phyloP scores from a whole-genome alignment of 2,888 invertebrate genomes.

The Eulithis prunata region DNA sequence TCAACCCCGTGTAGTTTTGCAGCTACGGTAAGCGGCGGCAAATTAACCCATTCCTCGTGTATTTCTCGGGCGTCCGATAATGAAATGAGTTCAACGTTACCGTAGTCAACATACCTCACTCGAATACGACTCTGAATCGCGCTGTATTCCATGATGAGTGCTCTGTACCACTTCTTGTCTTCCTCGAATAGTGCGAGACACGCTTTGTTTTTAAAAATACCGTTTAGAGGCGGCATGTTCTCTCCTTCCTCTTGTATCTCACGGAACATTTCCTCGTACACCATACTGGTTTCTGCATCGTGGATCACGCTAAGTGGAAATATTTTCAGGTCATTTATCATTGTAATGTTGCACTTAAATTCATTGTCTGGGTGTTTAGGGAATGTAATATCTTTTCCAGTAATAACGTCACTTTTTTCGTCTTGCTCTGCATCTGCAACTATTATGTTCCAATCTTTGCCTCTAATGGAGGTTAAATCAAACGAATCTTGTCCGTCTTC shows the following conservation, averaged over 20 bases:
- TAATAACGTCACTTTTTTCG: conserved; percentile 49
- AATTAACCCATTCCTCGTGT: conserved; percentile 71
- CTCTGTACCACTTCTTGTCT: conserved; percentile 90
- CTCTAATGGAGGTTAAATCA: conserved; percentile 49
- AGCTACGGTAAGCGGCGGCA: conserved; percentile 81
- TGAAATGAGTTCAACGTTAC: conserved; percentile 85
- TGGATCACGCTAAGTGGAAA: conserved; percentile 68
- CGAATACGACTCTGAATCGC: conserved; percentile 72
- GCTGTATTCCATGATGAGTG: conserved; percentile 82
- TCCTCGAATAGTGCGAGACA: conserved; percentile 86
- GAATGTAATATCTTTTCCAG: conserved; percentile 53
- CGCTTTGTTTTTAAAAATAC: conserved; percentile 77
- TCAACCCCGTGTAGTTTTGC: conserved; percentile 73
- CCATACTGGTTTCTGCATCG: conserved; percentile 64
- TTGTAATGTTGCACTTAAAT: conserved; percentile 64
- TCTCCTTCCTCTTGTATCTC: conserved; percentile 77
- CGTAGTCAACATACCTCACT: conserved; percentile 90
- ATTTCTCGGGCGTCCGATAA: conserved; percentile 77
- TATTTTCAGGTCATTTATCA: conserved; percentile 60
- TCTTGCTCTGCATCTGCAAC: conserved; percentile 62
- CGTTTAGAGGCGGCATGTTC: conserved; percentile 70
- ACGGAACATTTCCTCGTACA: conserved; percentile 76
- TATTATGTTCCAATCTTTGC: conserved; percentile 64
- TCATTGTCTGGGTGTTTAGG: conserved; percentile 50
- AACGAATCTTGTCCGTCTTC: conserved; percentile 48